A percentile compares a stretch with the other conserved stretches of the same genome.
phyloP scores from a whole-genome alignment of 2,113 vertebrate genomes.

The Lamprologus lemairii region DNA sequence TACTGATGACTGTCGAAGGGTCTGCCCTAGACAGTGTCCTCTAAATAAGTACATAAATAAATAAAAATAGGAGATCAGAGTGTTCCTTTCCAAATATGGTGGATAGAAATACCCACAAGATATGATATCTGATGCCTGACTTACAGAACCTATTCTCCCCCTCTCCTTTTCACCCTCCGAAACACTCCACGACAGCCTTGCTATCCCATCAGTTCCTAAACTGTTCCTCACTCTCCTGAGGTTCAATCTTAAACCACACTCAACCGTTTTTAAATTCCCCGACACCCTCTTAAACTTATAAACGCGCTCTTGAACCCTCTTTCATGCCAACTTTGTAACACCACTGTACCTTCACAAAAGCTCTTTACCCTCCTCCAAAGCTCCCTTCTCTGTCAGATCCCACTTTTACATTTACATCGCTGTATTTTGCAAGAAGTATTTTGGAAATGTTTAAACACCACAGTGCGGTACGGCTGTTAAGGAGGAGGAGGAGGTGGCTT shows the following conservation, averaged over 20 bases:
- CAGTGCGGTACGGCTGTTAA: not conserved
- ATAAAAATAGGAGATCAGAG: not conserved
- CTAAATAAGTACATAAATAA: not conserved
- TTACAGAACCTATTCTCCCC: not conserved
- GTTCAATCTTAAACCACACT: not conserved
- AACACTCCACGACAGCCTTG: not conserved
- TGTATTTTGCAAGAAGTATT: not conserved
- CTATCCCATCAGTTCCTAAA: not conserved
- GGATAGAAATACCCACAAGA: not conserved
- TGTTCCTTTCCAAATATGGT: not conserved
- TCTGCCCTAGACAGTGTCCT: not conserved
- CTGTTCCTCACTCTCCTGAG: not conserved
- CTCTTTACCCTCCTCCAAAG: not conserved
- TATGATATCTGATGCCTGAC: not conserved
- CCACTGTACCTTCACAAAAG: not conserved
- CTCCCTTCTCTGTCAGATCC: not conserved
- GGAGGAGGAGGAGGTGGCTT: not conserved
- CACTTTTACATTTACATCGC: not conserved
- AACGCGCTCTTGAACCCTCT: conserved; percentile 10
- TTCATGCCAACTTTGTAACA: not conserved
- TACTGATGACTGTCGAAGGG: not conserved
- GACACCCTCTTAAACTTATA: conserved; percentile 5
- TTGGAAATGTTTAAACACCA: not conserved
- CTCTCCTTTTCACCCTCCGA: not conserved
- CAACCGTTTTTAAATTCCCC: not conserved